Evolutionary conservation across 2,797 vertebrate genomes (phyloP).

Genomic region (Anguilla anguilla): DNA sequence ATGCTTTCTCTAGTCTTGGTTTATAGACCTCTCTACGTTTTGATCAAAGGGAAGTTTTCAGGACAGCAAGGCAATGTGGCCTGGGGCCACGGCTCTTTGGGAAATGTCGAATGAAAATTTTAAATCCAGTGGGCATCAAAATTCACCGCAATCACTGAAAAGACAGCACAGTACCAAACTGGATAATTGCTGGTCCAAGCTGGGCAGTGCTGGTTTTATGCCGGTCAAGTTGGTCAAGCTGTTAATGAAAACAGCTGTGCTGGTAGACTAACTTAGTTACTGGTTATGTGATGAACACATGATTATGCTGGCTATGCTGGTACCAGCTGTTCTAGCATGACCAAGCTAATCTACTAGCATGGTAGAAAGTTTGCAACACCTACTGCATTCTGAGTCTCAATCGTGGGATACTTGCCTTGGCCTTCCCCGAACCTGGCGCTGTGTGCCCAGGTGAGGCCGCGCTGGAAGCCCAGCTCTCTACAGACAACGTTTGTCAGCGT

Average conservation of each 20-base stretch:
- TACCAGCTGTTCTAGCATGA: neutral
- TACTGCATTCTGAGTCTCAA: neutral
- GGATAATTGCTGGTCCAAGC: neutral
- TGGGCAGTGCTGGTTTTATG: neutral
- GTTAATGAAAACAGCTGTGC: neutral
- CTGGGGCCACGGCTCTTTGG: constrained; percentile 4
- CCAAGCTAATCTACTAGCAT: neutral
- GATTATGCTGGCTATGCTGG: neutral
- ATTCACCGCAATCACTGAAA: neutral
- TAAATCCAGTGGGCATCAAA: neutral
- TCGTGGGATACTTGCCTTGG: constrained; percentile 71
- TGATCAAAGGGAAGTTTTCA: constrained; percentile 21
- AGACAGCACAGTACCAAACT: neutral
- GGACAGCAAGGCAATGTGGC: neutral
- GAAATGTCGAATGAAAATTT: neutral
- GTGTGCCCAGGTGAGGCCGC: constrained; percentile 89
- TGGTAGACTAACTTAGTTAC: neutral
- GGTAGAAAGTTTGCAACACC: neutral
- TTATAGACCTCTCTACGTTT: constrained; percentile 9
- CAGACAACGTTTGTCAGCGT: constrained; percentile 83
- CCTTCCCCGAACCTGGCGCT: constrained; percentile 92
- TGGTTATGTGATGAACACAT: neutral
- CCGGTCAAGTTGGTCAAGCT: neutral
- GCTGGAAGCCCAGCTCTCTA: constrained; percentile 83
- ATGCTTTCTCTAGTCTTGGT: neutral